Evolutionary conservation across 2,888 invertebrate species (phyloP), one percentile per base, ranked within the genome.

Genomic region (Zygothrica quintamaculata): DNA sequence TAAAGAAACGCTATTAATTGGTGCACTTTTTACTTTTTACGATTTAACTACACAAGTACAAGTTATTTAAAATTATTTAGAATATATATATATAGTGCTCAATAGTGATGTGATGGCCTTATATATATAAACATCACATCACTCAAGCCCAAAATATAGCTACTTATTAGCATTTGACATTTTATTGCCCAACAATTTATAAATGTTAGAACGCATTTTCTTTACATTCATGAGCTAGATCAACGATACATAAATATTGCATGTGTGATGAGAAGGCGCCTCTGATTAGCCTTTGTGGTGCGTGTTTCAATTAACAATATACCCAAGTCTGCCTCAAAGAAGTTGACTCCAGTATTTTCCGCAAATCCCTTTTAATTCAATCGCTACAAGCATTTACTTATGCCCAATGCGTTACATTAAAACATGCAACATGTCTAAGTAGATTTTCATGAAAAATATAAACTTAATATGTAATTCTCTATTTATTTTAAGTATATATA

Each of bases 1-100:
- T 48, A 56, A n/a, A 40, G 11, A 26, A 26, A 47, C 16, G 22
- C 34, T 51, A 52, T 76, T 74, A 81, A 84, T 78, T 84, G 72
- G 46, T 58, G 60, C 39, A 74, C 66, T 65, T 77, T 73, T 65
- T 53, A 47, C 50, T 60, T 53, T 65, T 42, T 46, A 40, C 18
- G 50, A 22, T 22, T 5, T 5, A 22, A 3, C 18, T 5, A 5
- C 5, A 22, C 18, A 3, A 2, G 18, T 22, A 29, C 53, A 31
- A 47, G 50, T 68, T 62, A 68, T 65, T 79, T 64, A 53, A 2
- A 22, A 68, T 58, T 56, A 56, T 58, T 65, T 42, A 5, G 34
- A 33, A 77, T 58, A 59, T 39, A 46, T 7, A n/a, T n/a, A n/a
- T n/a, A n/a, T n/a, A n/a, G n/a, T n/a, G n/a, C n/a, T n/a, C n/a